A percentile compares a stretch with the other conserved stretches of the same genome.
These are phyloP conservation scores for Phalloptychus januarius DNA, from an alignment of 2,797 vertebrate genomes.

Conservation along the genomic window DNA sequence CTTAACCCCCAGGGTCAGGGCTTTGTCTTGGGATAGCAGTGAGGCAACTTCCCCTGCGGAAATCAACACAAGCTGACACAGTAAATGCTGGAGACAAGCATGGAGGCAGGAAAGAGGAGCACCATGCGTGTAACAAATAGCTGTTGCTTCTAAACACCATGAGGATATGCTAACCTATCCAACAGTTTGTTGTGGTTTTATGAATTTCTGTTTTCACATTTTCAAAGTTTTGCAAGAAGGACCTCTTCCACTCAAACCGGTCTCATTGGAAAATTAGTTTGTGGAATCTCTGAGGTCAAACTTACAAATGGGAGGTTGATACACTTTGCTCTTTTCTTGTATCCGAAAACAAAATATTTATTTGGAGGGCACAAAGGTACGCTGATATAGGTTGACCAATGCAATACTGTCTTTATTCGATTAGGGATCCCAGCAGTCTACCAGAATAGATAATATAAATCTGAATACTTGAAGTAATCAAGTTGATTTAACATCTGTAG, in stretches of 20 bases:
- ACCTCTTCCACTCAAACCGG: background rate
- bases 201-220: background rate
- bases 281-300: background rate
- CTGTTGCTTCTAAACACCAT: background rate
- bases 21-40: slow-evolving; percentile 77
- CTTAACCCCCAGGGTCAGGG: slow-evolving; percentile 77
- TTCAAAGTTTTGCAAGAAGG: background rate
- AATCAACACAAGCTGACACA: slow-evolving; percentile 69
- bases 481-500: too few relatives aligned
- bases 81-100: slow-evolving; percentile 53
- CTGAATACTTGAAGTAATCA: too few relatives aligned
- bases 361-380: too few relatives aligned
- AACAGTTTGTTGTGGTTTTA: background rate
- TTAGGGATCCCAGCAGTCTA: too few relatives aligned
- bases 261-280: background rate
- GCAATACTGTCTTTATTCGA: too few relatives aligned
- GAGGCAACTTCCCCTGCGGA: slow-evolving; percentile 79
- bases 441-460: too few relatives aligned
- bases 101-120: slow-evolving; percentile 68
- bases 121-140: slow-evolving; percentile 34
- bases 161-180: background rate
- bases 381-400: too few relatives aligned
- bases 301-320: too few relatives aligned
- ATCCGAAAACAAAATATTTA: too few relatives aligned
- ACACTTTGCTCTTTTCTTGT: too few relatives aligned